A percentile compares a stretch with the other conserved stretches of the same genome.
Evolutionary conservation across 2,888 invertebrate species (phyloP).

Genomic region (Hoplodrina blanda): DNA sequence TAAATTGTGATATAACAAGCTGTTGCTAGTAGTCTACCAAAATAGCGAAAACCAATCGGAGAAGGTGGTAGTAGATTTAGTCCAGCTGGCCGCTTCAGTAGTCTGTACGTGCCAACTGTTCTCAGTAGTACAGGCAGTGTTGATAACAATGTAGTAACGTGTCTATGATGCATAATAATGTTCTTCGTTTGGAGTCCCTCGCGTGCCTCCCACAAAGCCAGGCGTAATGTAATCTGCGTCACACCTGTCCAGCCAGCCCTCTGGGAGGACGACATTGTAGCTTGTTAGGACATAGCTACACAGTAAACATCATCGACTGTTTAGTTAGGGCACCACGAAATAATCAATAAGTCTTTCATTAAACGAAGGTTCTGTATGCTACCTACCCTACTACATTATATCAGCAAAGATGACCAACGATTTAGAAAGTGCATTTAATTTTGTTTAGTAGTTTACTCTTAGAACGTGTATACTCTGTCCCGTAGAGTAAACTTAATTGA

Average conservation of each 20-base stretch:
- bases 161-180: conserved; percentile 34
- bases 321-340: neutral
- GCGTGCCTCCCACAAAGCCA: conserved; percentile 30
- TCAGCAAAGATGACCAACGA: no score
- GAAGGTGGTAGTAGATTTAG: neutral
- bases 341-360: no score
- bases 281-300: neutral
- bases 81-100: neutral
- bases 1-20: no score
- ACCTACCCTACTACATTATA: no score
- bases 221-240: conserved; percentile 49
- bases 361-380: no score
- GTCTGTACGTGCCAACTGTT: neutral
- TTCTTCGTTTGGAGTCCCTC: conserved; percentile 22
- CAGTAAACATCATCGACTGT: neutral
- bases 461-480: no score
- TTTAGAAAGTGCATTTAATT: no score
- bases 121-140: neutral
- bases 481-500: no score
- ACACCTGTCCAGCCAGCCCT: conserved; percentile 34
- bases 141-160: conserved; percentile 7
- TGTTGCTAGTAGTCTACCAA: neutral
- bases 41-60: neutral
- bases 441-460: no score
- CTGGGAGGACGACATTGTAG: conserved; percentile 27